Conservation (phyloP, 2,797 vertebrate species). For the Galaxias olidus region DNA sequence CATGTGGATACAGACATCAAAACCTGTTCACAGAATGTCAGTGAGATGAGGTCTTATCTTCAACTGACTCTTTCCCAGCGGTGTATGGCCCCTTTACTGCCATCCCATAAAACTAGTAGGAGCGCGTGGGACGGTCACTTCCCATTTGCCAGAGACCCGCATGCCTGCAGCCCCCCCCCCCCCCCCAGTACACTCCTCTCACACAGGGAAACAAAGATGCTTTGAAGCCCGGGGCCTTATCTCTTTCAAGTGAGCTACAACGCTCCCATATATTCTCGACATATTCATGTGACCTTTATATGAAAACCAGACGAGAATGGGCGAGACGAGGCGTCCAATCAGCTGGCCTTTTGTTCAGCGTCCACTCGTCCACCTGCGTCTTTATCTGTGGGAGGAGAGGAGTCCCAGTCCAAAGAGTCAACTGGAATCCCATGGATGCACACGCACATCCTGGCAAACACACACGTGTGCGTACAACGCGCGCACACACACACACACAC, state of each 20-base stretch:
- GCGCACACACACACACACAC: slow-evolving; percentile 16
- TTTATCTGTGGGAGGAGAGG: slow-evolving; percentile 36
- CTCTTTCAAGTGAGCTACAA: slow-evolving; percentile 29
- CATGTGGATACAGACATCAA: too few relatives aligned
- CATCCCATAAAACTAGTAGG: slow-evolving; percentile 37
- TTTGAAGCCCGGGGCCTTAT: slow-evolving; percentile 30
- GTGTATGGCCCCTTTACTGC: not conserved
- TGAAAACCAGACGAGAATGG: slow-evolving; percentile 36
- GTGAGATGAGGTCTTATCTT: slow-evolving; percentile 5
- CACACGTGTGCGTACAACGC: slow-evolving; percentile 7
- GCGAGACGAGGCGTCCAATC: slow-evolving; percentile 22
- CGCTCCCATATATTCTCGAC: slow-evolving; percentile 14
- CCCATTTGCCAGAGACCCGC: slow-evolving; percentile 1
- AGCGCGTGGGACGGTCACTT: not conserved
- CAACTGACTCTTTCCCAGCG: not conserved
- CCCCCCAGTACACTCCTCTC: not conserved
- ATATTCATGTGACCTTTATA: slow-evolving; percentile 33
- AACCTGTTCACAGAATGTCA: not conserved
- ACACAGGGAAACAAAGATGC: not conserved
- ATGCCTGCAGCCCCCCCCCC: slow-evolving; percentile 1
- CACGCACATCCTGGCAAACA: slow-evolving; percentile 3
- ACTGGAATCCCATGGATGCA: slow-evolving; percentile 10
- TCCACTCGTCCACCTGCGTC: slow-evolving; percentile 54
- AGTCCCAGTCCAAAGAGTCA: not conserved
- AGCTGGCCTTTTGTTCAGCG: slow-evolving; percentile 32